A percentile compares a stretch with the other conserved stretches of the same genome.
These are phyloP conservation scores for Parazoanthus swiftii DNA, from an alignment of 92 coral and sea anemone genomes.

Conservation along the genomic window DNA sequence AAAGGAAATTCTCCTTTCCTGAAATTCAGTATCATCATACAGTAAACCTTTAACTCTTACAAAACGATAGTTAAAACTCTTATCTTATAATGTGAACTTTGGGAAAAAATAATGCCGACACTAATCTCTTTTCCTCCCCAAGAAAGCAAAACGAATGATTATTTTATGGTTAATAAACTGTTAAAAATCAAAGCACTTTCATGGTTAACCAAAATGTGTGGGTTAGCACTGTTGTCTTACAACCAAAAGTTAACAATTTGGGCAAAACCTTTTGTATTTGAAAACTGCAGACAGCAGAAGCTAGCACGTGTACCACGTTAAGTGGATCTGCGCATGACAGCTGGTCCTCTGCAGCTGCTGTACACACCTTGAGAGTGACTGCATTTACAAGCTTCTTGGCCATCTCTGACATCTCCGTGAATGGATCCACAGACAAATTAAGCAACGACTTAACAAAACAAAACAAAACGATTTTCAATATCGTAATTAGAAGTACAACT, in stretches of 20 bases:
- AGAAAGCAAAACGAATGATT: not conserved
- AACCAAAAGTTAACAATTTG: too few relatives aligned
- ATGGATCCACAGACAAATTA: conserved; percentile 90
- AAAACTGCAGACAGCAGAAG: not conserved
- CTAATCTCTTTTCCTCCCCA: not conserved
- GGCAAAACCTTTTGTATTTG: too few relatives aligned
- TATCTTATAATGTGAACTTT: too few relatives aligned
- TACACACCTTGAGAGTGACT: conserved; percentile 80
- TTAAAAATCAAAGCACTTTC: too few relatives aligned
- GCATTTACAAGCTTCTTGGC: conserved; percentile 87
- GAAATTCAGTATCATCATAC: not conserved
- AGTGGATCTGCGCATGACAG: not conserved
- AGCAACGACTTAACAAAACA: conserved; percentile 69
- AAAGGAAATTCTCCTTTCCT: not conserved
- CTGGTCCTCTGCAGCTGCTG: too few relatives aligned
- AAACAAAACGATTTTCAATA: not conserved
- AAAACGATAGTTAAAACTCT: too few relatives aligned
- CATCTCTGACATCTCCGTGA: conserved; percentile 73
- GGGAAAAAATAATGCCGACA: too few relatives aligned
- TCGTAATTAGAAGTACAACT: not conserved
- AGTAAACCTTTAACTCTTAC: too few relatives aligned
- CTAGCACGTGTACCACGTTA: not conserved
- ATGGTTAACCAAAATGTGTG: too few relatives aligned
- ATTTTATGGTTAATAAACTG: too few relatives aligned
- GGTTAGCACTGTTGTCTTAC: too few relatives aligned